Evolutionary conservation across 2,797 vertebrate genomes (phyloP), one percentile per base, ranked within the genome.

Genomic region (Pangasius macronema): DNA sequence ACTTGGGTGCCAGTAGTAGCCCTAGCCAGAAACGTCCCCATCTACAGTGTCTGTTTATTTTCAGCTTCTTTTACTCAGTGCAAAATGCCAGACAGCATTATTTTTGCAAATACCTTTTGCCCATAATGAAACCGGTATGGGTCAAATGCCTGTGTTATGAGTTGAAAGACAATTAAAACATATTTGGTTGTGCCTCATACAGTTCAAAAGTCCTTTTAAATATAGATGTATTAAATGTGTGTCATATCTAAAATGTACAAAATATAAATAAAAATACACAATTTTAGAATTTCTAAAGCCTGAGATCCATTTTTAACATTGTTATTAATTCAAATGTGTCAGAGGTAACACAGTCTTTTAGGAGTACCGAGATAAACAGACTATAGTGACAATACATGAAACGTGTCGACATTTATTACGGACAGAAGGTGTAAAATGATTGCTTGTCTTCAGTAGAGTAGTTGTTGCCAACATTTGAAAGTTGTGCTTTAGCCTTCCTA

Each of bases 261-360:
- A 94, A 92, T 95, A 95, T 94, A 94, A 99, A 98, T 97, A 98
- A 98, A 96, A 97, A 95, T 95, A 96, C 96, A 96, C 95, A 93
- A 94, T 97, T 97, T 97, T 95, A 96, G 96, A 95, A 97, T 98
- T 97, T 97, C 92, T 95, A 94, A 97, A 96, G 89, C 75, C 86
- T 92, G 93, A 93, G 85, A 87, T 90, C 93, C 91, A 93, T 95
- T 93, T 95, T 95, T 91, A 2, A 51, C 13, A 27, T 18, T 86
- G 30, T 73, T 36, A 59, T 63, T 73, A 13, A 53, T 82, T 33
- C 13, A 63, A 39, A 39, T 59, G 8, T 63, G 30, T 82, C 57
- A 5, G 46, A 30, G 7, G 75, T 61, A 51, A 73, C 57, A 59
- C 42, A 30, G 8, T 33, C 46, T 53, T n/a, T 30, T n/a, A n/a